Percentiles rank a stretch among this genome's conserved stretches.
Conservation (phyloP, 2,113 vertebrate species). For the Lampris megalopsis region DNA sequence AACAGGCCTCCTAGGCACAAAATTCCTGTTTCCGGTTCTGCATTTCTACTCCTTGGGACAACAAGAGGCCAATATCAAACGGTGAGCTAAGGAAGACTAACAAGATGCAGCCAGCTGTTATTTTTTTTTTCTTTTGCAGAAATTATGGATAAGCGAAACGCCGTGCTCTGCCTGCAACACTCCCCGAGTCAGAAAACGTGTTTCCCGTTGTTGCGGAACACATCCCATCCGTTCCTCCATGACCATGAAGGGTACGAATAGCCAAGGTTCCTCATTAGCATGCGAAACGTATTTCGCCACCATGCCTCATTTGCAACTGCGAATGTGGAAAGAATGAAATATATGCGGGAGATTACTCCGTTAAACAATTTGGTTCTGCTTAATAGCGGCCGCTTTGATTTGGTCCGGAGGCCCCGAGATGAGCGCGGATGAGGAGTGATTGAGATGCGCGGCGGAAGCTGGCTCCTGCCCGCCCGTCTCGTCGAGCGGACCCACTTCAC, state of each 20-base stretch:
- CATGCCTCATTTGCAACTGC: conserved; percentile 70
- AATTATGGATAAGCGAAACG: conserved; percentile 37
- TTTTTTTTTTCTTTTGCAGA: conserved; percentile 30
- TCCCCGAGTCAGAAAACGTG: conserved; percentile 54
- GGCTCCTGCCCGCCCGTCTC: conserved; percentile 58
- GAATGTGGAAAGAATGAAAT: conserved; percentile 70
- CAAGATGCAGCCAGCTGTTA: conserved; percentile 20
- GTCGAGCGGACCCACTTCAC: conserved; percentile 66
- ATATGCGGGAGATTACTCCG: conserved; percentile 75
- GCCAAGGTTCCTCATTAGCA: conserved; percentile 70
- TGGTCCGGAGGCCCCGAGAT: conserved; percentile 61
- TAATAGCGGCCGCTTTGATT: conserved; percentile 79
- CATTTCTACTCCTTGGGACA: conserved; percentile 31
- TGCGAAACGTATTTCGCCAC: conserved; percentile 72
- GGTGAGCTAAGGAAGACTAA: conserved; percentile 33
- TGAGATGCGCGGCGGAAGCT: conserved; percentile 66
- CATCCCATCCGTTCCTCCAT: conserved; percentile 21
- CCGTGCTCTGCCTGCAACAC: conserved; percentile 34
- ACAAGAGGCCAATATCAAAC: conserved; percentile 37
- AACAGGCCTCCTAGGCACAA: conserved; percentile 33
- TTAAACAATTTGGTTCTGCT: conserved; percentile 81
- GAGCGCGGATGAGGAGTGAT: conserved; percentile 66
- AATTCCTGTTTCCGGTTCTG: conserved; percentile 49
- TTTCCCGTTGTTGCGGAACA: conserved; percentile 48
- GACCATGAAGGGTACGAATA: conserved; percentile 63